phyloP scores from a whole-genome alignment of 2,113 vertebrate genomes.

The Phalacrocorax aristotelis region DNA sequence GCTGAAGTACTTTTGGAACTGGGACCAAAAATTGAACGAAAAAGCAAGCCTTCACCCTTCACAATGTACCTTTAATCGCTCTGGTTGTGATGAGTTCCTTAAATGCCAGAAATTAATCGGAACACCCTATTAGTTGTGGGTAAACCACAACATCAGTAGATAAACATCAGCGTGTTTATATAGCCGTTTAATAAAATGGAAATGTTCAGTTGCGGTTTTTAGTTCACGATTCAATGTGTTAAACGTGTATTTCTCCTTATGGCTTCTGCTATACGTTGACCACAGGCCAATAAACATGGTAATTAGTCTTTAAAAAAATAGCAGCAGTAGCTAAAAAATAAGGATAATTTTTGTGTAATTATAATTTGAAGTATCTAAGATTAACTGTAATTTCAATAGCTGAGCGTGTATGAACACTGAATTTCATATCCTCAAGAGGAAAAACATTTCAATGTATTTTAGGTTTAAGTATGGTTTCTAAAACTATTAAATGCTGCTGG shows the following conservation, averaged over 20 bases:
- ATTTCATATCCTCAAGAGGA: neutral
- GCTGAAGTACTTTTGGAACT: neutral
- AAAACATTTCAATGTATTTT: neutral
- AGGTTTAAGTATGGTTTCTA: neutral
- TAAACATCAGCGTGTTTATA: slow-evolving; percentile 71
- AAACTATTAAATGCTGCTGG: neutral
- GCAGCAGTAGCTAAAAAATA: slow-evolving; percentile 25
- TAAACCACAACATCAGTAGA: slow-evolving; percentile 70
- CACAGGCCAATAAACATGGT: slow-evolving; percentile 44
- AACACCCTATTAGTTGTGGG: slow-evolving; percentile 69
- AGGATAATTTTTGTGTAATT: neutral
- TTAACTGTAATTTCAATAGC: neutral
- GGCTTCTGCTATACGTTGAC: slow-evolving; percentile 51
- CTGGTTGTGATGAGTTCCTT: slow-evolving; percentile 56
- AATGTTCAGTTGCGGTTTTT: slow-evolving; percentile 58
- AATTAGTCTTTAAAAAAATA: slow-evolving; percentile 53
- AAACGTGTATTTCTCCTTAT: slow-evolving; percentile 58
- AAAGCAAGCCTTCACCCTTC: slow-evolving; percentile 50
- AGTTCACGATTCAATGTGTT: slow-evolving; percentile 55
- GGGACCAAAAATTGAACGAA: slow-evolving; percentile 40
- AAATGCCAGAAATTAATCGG: slow-evolving; percentile 67
- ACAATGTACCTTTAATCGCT: slow-evolving; percentile 72
- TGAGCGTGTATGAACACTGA: neutral
- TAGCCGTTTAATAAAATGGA: slow-evolving; percentile 64
- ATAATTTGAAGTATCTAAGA: neutral